Percentiles rank a stretch among this genome's conserved stretches.
Conservation (phyloP, 2,888 invertebrate genomes). For the Melinaea marsaeus region DNA sequence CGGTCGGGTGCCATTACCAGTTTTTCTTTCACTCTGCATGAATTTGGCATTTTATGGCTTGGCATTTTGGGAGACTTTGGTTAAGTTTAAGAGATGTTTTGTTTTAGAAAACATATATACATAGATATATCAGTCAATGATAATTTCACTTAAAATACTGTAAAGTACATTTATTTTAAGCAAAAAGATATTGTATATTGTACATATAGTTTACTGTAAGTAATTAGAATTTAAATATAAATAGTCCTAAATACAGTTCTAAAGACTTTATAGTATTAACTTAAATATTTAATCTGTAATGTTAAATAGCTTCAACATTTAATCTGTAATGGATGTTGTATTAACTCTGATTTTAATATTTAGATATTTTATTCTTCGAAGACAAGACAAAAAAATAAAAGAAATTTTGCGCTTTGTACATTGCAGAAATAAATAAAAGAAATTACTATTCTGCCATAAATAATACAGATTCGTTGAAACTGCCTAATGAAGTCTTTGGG, state of each 20-base stretch:
- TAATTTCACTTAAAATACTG: too few relatives aligned
- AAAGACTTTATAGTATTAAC: too few relatives aligned
- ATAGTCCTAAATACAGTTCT: too few relatives aligned
- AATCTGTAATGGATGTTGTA: too few relatives aligned
- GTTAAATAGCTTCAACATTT: too few relatives aligned
- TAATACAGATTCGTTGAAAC: slow-evolving; percentile 25
- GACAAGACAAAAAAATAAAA: background rate
- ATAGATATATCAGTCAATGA: background rate
- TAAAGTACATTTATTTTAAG: too few relatives aligned
- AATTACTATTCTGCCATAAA: slow-evolving; percentile 20
- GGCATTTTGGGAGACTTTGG: slow-evolving; percentile 2
- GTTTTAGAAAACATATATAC: background rate
- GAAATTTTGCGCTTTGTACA: slow-evolving; percentile 14
- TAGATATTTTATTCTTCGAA: background rate
- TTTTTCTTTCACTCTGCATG: slow-evolving; percentile 15
- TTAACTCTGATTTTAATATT: too few relatives aligned
- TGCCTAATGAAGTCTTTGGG: slow-evolving; percentile 25
- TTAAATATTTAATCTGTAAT: too few relatives aligned
- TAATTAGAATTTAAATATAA: too few relatives aligned
- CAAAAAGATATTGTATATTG: too few relatives aligned
- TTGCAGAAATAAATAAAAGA: slow-evolving; percentile 17
- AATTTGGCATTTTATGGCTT: slow-evolving; percentile 8
- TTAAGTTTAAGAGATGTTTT: background rate
- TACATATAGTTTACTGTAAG: too few relatives aligned
- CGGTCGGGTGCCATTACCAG: slow-evolving; percentile 38